Conservation (phyloP, 2,888 invertebrate genomes). For the Sphinx pinastri region DNA sequence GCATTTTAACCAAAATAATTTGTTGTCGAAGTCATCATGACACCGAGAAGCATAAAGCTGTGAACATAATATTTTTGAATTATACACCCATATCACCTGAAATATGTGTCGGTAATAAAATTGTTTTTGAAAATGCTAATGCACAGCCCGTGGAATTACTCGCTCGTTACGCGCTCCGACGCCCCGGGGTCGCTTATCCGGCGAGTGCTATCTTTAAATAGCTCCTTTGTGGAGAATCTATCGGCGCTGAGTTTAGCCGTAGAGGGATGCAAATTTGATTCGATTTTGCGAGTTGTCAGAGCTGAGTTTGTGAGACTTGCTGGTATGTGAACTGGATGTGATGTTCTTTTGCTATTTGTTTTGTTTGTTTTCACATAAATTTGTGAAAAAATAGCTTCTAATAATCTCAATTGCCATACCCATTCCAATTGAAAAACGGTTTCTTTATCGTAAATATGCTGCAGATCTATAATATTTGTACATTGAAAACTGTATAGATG, state of each 20-base stretch:
- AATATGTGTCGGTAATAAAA: neutral
- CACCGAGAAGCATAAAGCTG: too few relatives aligned
- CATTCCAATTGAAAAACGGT: too few relatives aligned
- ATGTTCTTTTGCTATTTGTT: neutral
- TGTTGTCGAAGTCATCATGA: too few relatives aligned
- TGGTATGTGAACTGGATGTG: conserved; percentile 8
- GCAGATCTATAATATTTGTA: too few relatives aligned
- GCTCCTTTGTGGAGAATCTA: conserved; percentile 61
- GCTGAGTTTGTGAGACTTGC: conserved; percentile 27
- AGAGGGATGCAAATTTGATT: conserved; percentile 45
- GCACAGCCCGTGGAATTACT: conserved; percentile 22
- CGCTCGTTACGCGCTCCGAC: conserved; percentile 38
- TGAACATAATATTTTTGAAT: neutral
- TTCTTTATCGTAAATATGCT: too few relatives aligned
- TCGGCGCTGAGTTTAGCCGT: conserved; percentile 42
- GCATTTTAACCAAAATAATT: too few relatives aligned
- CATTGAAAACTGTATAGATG: too few relatives aligned
- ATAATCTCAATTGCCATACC: too few relatives aligned
- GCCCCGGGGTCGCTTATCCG: conserved; percentile 48
- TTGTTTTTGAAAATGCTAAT: conserved; percentile 12
- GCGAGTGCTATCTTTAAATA: conserved; percentile 60
- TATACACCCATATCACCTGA: neutral
- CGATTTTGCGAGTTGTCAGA: conserved; percentile 28
- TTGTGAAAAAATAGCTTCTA: too few relatives aligned
- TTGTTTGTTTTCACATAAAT: neutral